These are phyloP conservation scores for Malurus elegans DNA, from an alignment of 2,113 vertebrate genomes.

Conservation along the genomic window DNA sequence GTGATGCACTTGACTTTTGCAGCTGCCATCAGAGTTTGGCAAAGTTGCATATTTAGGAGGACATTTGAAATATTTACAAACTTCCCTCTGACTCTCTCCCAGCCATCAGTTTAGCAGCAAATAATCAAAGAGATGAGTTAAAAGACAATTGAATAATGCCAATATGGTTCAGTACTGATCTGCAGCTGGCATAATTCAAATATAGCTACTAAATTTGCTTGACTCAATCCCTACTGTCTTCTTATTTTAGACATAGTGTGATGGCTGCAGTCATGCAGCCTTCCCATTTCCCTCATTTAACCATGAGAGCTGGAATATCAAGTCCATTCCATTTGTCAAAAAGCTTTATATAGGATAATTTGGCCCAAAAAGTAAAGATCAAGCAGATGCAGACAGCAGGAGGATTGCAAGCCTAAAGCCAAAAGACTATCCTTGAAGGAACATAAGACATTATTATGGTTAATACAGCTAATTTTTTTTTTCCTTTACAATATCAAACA, in stretches of 20 bases:
- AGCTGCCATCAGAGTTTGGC: neutral
- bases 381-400: conserved; percentile 57
- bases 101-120: neutral
- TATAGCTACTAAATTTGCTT: neutral
- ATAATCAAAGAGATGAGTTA: neutral
- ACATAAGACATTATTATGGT: conserved; percentile 55
- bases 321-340: neutral
- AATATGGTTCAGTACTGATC: neutral
- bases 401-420: conserved; percentile 36
- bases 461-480: conserved; percentile 63
- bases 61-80: neutral
- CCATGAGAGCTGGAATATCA: neutral
- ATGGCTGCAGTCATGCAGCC: neutral
- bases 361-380: conserved; percentile 37
- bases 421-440: conserved; percentile 57
- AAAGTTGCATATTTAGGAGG: neutral
- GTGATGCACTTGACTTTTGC: neutral
- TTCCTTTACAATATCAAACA: conserved; percentile 61
- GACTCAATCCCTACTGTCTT: neutral
- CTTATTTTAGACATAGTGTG: neutral
- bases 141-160: neutral
- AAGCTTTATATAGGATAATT: conserved; percentile 45
- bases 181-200: neutral
- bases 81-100: neutral
- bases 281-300: neutral